Evolutionary conservation across 2,888 invertebrate genomes (phyloP).

Genomic region (Boloria selene): DNA sequence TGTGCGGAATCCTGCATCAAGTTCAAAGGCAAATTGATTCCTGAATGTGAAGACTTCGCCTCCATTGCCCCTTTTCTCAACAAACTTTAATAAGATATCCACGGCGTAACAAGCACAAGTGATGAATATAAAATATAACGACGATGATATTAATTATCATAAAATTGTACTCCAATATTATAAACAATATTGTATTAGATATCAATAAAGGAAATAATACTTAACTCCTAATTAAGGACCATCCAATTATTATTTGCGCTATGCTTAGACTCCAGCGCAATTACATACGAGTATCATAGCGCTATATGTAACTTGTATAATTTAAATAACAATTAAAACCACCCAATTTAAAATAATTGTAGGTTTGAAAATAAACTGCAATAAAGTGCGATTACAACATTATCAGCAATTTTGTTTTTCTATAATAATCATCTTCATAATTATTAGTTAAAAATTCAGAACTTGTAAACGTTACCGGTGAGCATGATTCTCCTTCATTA

Average conservation of each 20-base stretch:
- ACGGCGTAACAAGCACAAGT: background rate
- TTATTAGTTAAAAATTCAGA: no score
- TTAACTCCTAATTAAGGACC: background rate
- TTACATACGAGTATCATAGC: background rate
- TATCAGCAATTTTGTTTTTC: no score
- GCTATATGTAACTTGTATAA: constrained; percentile 2
- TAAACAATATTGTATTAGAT: no score
- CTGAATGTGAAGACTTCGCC: constrained; percentile 91
- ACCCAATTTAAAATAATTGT: background rate
- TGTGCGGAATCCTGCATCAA: constrained; percentile 93
- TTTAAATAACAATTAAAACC: background rate
- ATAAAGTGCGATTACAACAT: background rate
- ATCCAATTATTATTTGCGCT: background rate
- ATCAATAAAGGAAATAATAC: no score
- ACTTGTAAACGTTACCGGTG: no score
- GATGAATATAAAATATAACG: background rate
- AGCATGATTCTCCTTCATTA: no score
- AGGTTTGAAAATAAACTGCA: background rate
- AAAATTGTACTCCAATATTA: no score
- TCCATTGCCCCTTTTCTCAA: constrained; percentile 90
- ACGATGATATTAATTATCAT: no score
- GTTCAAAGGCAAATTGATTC: constrained; percentile 91
- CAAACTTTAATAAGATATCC: constrained; percentile 55
- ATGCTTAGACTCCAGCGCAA: background rate
- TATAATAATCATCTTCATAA: no score